Evolutionary conservation across 2,797 vertebrate genomes (phyloP), one percentile per base, ranked within the genome.

Genomic region (Danio choprae): DNA sequence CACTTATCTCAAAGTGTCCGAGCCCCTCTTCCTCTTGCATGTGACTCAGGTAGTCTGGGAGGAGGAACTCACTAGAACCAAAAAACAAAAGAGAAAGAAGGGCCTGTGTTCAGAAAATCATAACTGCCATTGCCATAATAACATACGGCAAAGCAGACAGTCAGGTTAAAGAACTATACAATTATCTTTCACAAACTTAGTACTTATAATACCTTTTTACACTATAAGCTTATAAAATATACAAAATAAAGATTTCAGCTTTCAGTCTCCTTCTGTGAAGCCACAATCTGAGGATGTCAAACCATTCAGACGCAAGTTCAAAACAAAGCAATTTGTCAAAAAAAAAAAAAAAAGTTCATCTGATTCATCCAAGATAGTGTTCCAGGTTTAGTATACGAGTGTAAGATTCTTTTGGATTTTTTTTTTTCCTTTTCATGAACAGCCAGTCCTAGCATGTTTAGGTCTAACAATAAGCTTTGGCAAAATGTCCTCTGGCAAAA

Each of bases 21-120:
- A 91, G 92, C 89, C 90, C 95, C 93, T 84, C 85, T 43, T 95
- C 94, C 85, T 96, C 95, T 89, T 95, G 95, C 82, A 96, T 95
- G 89, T 96, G 95, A 89, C 92, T 96, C 93, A 96, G 92, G 93
- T 95, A 96, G 94, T 96, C 95, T 92, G 94, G 95, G 87, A 95
- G 95, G 94, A 95, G 94, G 95, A 96, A 96, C 94, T 96, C 95
- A 95, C 94, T 96, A 63, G n/a, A 62, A 44, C 6, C 7, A n/a
- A 59, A 29, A 8, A 58, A 74, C 44, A 48, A 59, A 46, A 70
- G 62, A 41, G 11, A 69, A 29, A 78, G 55, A 62, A 73, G 43
- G 2, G 2, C 48, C 58, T 44, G 36, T 43, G 40, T 36, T 79
- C 18, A 44, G 51, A 78, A 59, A 63, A 70, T 79, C 73, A 71